Base-by-base conservation (phyloP, 1,140 invertebrate species). In the Polyergus mexicanus region DNA sequence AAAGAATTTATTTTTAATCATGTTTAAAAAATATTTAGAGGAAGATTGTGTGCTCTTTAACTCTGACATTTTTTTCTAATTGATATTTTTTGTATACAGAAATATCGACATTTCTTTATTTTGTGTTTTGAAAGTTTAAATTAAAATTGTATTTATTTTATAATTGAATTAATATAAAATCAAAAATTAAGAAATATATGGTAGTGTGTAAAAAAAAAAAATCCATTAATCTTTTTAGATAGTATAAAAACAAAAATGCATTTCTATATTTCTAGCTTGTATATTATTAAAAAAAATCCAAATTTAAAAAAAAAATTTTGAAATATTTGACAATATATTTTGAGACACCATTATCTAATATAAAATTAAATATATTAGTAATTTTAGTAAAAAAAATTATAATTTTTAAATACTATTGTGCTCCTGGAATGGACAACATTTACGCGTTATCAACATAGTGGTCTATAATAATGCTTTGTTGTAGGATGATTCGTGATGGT, bases 1-100 rank as follows among this genome's bases (percentile, higher is more conserved):
- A 71, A 19, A 71, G 8, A 54, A 71, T 71, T 51, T 71, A 56
- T 72, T 56, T 38, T 3, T 2, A 38, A 58, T 25, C 16, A 32
- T 13, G 3, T 28, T 22, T 22, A 56, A 72, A 54, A 56, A 22
- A 72, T 72, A 6, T 54, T 51, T 51, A 19, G 16, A 51, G 47
- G 6, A 3, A 51, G 13, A 19, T 47, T 47, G 16, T 35, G 19
- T 72, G 22, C 1, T 35, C 16, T 56, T 72, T 56, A 32, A 6
- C n/a, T 32, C 10, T 6, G 4, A 3, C 3, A 35, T 56, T 51
- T 51, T 51, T n/a, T 22, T 47, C 32, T 28, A 25, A 3, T 72
- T 8, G 5, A 38, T 35, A 19, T 44, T 44, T 7, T 44, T 7
- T 56, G n/a, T 32, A 22, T 54, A 35, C 35, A 38, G 2, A 72